Base-by-base conservation (phyloP, 2,888 invertebrate genomes). In the Cyclophora punctaria region DNA sequence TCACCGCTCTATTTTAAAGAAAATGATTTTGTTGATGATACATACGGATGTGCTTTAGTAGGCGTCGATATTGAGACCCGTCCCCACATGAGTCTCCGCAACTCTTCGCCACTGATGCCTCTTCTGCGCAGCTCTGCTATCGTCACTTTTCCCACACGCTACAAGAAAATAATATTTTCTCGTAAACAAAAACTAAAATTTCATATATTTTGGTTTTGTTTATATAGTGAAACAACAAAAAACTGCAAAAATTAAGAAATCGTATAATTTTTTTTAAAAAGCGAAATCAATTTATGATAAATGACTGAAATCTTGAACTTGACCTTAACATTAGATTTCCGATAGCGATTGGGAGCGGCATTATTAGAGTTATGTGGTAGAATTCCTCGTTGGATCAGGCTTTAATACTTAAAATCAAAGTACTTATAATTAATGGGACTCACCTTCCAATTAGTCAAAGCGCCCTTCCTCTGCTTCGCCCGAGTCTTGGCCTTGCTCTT, bases 401-500 rank as follows among this genome's bases (percentile, higher is more conserved):
- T 20, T 20, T 20, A 20, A 20, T 20, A 20, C 20, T 20, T 20
- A 20, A 20, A 20, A 1, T 20, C 20, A 20, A 20, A 20, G 20
- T 20, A 20, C 20, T 20, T 20, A 20, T 1, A 20, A 1, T 20
- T 20, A 1, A 20, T 20, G 5, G 3, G 44, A n/a, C 53, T 51
- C 52, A 97, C 98, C 94, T 98, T 99, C 99, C 99, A 99, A 78
- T 99, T 98, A 48, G 93, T 90, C 2, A 98, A 93, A 3, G 99
- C 99, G 1, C 97, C 98, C 77, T 98, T 99, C 56, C 98, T 90
- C 83, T 98, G 98, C 70, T 96, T 95, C 0, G 99, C 99, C 57
- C 96, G 91, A 0, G 99, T 99, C 83, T 98, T 99, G 59, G 94
- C 96, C 72, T 98, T 98, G 62, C 96, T 95, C 86, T 99, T 99